These are phyloP conservation scores for Spisula solida DNA, from an alignment of 2,888 invertebrate species.

Conservation along the genomic window DNA sequence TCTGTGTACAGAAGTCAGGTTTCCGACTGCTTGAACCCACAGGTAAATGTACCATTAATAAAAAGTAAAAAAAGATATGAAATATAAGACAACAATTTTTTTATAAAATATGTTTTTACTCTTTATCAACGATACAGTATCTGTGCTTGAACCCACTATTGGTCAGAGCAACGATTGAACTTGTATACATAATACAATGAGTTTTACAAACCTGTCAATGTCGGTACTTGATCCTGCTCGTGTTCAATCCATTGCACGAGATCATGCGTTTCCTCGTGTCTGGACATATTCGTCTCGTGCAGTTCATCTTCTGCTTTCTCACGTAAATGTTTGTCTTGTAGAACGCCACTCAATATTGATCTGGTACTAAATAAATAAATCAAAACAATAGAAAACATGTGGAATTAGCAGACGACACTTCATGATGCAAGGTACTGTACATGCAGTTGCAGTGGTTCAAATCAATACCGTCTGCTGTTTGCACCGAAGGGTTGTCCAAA, in stretches of 20 bases:
- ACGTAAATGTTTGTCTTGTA: slow-evolving; percentile 21
- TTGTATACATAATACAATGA: no score
- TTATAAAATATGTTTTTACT: no score
- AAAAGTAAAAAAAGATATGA: no score
- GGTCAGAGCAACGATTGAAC: no score
- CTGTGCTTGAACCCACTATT: no score
- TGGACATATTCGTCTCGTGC: slow-evolving; percentile 27
- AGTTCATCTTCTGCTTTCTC: slow-evolving; percentile 41
- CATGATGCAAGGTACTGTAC: not conserved
- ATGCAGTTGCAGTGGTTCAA: not conserved
- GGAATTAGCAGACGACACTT: not conserved
- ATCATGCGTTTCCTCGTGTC: slow-evolving; percentile 33
- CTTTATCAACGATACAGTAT: no score
- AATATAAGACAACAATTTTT: no score
- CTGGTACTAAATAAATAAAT: slow-evolving; percentile 5
- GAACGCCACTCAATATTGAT: slow-evolving; percentile 5
- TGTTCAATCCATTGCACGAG: slow-evolving; percentile 39
- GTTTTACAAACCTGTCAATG: slow-evolving; percentile 28
- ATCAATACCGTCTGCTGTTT: not conserved
- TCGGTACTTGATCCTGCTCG: slow-evolving; percentile 28
- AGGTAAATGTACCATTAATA: no score
- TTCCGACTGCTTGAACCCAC: no score
- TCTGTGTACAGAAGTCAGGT: no score
- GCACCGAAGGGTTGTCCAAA: no score
- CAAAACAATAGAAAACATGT: not conserved